Evolutionary conservation across 2,888 invertebrate species (phyloP).

Genomic region (Eupithecia subumbrata): DNA sequence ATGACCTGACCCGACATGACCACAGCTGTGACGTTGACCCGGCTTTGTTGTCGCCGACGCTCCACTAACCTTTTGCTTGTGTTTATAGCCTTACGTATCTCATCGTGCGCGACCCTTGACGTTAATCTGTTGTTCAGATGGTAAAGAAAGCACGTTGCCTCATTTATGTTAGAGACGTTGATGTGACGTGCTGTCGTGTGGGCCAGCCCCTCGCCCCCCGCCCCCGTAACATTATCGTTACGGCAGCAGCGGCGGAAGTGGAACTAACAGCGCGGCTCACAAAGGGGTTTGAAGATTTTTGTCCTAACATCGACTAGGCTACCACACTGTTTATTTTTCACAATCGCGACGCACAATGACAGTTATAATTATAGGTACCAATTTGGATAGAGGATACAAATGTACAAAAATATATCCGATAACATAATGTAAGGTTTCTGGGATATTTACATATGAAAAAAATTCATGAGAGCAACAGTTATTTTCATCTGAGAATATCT

Average conservation of each 20-base stretch:
- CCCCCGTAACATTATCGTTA: background rate
- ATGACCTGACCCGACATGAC: conserved; percentile 12
- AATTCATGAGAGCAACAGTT: too few species aligned
- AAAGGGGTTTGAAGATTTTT: background rate
- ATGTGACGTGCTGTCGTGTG: background rate
- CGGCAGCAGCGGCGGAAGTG: too few species aligned
- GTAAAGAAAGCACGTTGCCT: conserved; percentile 10
- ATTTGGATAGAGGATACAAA: too few species aligned
- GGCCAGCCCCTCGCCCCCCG: background rate
- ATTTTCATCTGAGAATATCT: too few species aligned
- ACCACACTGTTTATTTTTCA: too few species aligned
- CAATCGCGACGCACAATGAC: too few species aligned
- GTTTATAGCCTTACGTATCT: conserved; percentile 4
- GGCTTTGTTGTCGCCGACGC: conserved; percentile 11
- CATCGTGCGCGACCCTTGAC: conserved; percentile 7
- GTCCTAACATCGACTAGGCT: too few species aligned
- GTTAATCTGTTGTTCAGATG: conserved; percentile 7
- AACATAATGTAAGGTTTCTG: too few species aligned
- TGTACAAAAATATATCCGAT: too few species aligned
- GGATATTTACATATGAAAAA: too few species aligned
- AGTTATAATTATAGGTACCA: too few species aligned
- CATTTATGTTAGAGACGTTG: conserved; percentile 6
- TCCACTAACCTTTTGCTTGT: conserved; percentile 25
- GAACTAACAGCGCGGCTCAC: background rate
- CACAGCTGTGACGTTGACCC: conserved; percentile 12